Evolutionary conservation across 2,888 invertebrate genomes (phyloP), one percentile per base, ranked within the genome.

Genomic region (Slavum lentiscoides): DNA sequence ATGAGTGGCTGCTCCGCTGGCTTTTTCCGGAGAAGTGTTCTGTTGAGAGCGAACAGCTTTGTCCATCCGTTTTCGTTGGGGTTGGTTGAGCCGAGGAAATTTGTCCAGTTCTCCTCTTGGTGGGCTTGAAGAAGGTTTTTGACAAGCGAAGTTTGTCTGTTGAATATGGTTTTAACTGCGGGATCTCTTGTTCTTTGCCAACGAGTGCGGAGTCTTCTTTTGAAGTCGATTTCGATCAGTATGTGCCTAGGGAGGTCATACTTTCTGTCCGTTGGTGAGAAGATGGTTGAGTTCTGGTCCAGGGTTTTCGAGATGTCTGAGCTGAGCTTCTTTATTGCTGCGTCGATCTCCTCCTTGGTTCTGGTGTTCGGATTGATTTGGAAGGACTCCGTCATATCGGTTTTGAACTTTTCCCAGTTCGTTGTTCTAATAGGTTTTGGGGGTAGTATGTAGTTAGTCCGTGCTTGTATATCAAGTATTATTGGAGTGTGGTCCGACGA

Each of bases 381-480:
- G n/a, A n/a, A n/a, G n/a, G n/a, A n/a, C n/a, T n/a, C n/a, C n/a
- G n/a, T n/a, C n/a, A n/a, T n/a, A n/a, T 19, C 9, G 3, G 4
- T 7, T 17, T 5, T 3, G 19, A n/a, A 19, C 1, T n/a, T 58
- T 8, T 9, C 0, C 58, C 58, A 58, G 6, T 58, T 8, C 2
- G 58, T 58, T 17, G 19, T 6, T 0, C 8, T 3, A 8, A 5
- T 19, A 6, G 58, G n/a, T n/a, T 58, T 58, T n/a, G n/a, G 58
- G 0, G n/a, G n/a, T 8, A 19, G 19, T 9, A 7, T 2, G 2
- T 19, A 0, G 5, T 6, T 0, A 6, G 19, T 8, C 0, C 5
- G 58, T 0, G 17, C 19, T 0, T 61, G 21, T 9, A 61, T 11
- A 23, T 61, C 8, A 23, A 61, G 21, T 4, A 61, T n/a, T 9